Percentiles rank a stretch among this genome's conserved stretches.
Conservation (phyloP, 2,797 vertebrate genomes). For the Cossypha caffra region DNA sequence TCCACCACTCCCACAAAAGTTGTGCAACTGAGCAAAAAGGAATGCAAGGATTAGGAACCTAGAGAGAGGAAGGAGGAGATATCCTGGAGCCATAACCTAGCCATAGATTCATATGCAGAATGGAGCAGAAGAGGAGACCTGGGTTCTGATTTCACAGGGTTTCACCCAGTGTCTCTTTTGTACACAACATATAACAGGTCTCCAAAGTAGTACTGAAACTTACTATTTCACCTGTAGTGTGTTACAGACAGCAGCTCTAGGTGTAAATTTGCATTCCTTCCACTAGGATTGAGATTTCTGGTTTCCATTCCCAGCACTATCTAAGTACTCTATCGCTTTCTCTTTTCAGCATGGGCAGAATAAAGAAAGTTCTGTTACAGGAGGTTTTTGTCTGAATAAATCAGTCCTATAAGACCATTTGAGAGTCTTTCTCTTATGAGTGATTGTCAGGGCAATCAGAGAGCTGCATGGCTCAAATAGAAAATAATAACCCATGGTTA, state of each 20-base stretch:
- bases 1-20: background rate
- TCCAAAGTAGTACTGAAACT: background rate
- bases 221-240: background rate
- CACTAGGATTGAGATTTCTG: background rate
- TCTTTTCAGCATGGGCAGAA: background rate
- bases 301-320: background rate
- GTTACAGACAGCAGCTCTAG: background rate
- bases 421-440: background rate
- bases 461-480: background rate
- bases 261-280: background rate
- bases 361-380: background rate
- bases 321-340: background rate
- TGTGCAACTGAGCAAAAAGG: background rate
- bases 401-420: background rate
- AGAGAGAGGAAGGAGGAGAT: background rate
- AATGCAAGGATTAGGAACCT: background rate
- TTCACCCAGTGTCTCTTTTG: background rate
- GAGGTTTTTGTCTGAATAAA: background rate
- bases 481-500: background rate
- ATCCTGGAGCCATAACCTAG: background rate
- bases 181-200: background rate
- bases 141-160: background rate
- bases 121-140: background rate
- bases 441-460: background rate
- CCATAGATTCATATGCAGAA: background rate